Conservation (phyloP, 1,140 invertebrate genomes). For the Drosophila yakuba region DNA sequence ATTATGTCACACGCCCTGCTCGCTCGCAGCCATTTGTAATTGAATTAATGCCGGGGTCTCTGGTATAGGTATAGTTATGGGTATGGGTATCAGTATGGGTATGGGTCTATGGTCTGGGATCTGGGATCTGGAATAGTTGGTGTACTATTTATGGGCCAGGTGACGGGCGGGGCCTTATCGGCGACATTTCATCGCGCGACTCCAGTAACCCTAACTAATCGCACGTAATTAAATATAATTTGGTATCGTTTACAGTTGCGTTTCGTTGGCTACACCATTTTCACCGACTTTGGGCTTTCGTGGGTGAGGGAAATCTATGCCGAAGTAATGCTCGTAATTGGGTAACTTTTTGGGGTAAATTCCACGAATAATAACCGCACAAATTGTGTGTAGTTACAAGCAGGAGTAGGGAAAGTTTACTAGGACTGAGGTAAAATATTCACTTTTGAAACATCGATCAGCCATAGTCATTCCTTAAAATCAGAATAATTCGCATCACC, state of each 20-base stretch:
- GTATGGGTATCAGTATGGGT: too few relatives aligned
- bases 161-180: conserved; percentile 73
- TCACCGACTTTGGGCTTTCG: conserved; percentile 12
- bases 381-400: background rate
- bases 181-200: conserved; percentile 76
- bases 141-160: conserved; percentile 61
- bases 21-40: conserved; percentile 77
- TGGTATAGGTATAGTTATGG: background rate
- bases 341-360: conserved; percentile 14
- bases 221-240: conserved; percentile 84
- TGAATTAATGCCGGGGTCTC: conserved; percentile 71
- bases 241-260: conserved; percentile 82
- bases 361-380: conserved; percentile 2
- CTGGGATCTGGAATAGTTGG: conserved; percentile 24
- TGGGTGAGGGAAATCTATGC: conserved; percentile 33
- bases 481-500: too few relatives aligned
- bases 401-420: background rate
- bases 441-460: too few relatives aligned
- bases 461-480: too few relatives aligned
- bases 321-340: conserved; percentile 33
- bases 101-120: conserved; percentile 10
- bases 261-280: conserved; percentile 54
- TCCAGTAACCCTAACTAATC: conserved; percentile 84
- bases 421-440: background rate
- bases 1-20: conserved; percentile 77